Base-by-base conservation (phyloP, 2,888 invertebrate species). In the Papilio demoleus region DNA sequence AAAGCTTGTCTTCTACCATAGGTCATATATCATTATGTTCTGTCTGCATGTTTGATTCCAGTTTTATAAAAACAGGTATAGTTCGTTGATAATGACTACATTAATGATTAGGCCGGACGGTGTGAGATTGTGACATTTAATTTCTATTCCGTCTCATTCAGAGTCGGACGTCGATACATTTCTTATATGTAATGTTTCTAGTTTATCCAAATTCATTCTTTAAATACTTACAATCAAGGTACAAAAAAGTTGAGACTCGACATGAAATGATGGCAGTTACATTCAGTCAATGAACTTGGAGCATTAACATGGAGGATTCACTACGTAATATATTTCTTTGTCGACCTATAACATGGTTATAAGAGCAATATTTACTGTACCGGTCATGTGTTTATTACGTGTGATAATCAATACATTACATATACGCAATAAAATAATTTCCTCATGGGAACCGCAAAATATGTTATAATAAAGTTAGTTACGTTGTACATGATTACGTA, bases 361-460 rank as follows among this genome's bases (percentile, higher is more conserved):
- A 31, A 24, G 50, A 61, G 61, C 40, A 65, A 50, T 27, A 31
- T 36, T 9, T 11, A 6, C 40, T 61, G 31, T 67, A 56, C 53
- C 42, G 61, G 61, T 22, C 22, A 40, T 27, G 19, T 31, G 17
- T 36, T 47, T 67, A 67, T 67, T 61, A 61, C 53, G 53, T 60
- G 47, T 60, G n/a, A 66, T 66, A 38, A 60, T 59, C 34, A 59
- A 58, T 47, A 22, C 24, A 66, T 66, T 66, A 60, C 66, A 24
- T 60, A 36, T 47, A 24, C 36, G 58, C 36, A 59, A 65, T 65
- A 59, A 64, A 61, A 31, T 40, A 6, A 24, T 47, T 47, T 47
- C 27, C 34, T 62, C 34, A 61, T 17, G 45, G 9, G 40, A 42
- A 61, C 24, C 50, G 50, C 40, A 40, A 22, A 24, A 22, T 38